Percentiles rank a stretch among this genome's conserved stretches.
These are phyloP conservation scores for Crypturellus undulatus DNA, from an alignment of 2,113 vertebrate genomes.

Conservation along the genomic window DNA sequence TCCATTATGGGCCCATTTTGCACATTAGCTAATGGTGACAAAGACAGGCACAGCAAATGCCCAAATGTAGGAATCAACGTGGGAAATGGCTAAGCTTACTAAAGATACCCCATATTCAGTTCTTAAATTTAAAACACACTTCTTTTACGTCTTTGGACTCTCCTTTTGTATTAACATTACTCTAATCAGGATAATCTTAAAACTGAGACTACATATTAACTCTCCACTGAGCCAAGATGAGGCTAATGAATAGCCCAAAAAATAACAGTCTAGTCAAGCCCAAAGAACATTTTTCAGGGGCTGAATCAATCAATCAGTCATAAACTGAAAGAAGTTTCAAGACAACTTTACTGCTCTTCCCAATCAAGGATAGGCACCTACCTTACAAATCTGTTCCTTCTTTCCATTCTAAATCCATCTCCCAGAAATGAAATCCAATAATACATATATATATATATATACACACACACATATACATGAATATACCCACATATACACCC, in stretches of 20 bases:
- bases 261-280: not conserved
- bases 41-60: not conserved
- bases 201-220: not conserved
- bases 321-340: not conserved
- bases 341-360: not conserved
- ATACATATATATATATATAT: too few species aligned
- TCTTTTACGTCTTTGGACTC: not conserved
- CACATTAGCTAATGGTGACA: rapidly evolving
- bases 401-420: not conserved
- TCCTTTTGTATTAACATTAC: not conserved
- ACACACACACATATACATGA: not conserved
- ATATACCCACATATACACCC: not conserved
- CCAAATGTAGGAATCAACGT: not conserved
- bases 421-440: not conserved
- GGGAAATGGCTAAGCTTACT: not conserved
- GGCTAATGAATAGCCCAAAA: not conserved
- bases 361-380: rapidly evolving
- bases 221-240: not conserved
- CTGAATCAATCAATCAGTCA: not conserved
- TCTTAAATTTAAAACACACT: not conserved
- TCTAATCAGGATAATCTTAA: not conserved
- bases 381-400: not conserved
- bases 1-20: not conserved
- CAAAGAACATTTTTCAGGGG: not conserved
- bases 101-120: not conserved